A percentile compares a stretch with the other conserved stretches of the same genome.
phyloP scores from a whole-genome alignment of 2,113 vertebrate genomes.

The Perognathus longimembris region DNA sequence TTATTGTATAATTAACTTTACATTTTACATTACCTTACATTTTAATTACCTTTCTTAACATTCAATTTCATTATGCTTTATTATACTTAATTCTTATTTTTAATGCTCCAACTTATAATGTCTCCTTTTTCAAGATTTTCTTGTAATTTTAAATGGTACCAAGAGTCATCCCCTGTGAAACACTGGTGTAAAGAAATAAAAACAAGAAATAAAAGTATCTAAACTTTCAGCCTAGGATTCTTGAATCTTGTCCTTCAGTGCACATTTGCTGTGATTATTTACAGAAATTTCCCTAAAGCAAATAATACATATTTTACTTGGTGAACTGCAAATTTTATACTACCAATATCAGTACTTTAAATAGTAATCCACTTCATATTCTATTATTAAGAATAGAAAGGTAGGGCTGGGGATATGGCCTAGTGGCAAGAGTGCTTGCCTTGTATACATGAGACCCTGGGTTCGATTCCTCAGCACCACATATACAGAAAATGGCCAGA shows the following conservation, averaged over 20 bases:
- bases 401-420: too few species aligned
- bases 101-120: not conserved
- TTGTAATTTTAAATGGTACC: not conserved
- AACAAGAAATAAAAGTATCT: not conserved
- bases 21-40: not conserved
- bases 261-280: not conserved
- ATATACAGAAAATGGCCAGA: too few species aligned
- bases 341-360: not conserved
- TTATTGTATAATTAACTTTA: not conserved
- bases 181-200: not conserved
- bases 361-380: not conserved
- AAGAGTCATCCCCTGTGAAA: constrained; percentile 53
- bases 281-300: not conserved
- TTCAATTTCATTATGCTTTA: not conserved
- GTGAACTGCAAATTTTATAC: constrained; percentile 26
- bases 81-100: not conserved
- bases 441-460: too few species aligned
- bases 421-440: too few species aligned
- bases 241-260: not conserved
- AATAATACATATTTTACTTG: not conserved
- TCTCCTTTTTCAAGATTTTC: not conserved
- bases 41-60: constrained; percentile 24
- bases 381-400: constrained; percentile 38
- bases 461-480: too few species aligned
- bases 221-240: not conserved